phyloP scores from a whole-genome alignment of 2,797 vertebrate genomes.

The Sorex maritimensis region DNA sequence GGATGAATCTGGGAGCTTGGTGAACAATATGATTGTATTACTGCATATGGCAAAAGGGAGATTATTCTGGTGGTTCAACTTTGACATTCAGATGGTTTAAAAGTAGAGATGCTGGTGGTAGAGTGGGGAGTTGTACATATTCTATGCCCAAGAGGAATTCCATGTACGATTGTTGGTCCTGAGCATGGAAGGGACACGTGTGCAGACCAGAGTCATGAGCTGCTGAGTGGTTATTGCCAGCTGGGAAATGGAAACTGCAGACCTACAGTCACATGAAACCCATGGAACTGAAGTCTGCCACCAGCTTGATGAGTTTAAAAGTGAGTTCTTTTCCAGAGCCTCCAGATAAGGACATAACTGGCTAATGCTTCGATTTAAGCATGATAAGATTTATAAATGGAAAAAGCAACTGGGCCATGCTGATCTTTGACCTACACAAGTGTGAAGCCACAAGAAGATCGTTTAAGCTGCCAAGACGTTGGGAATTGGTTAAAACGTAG shows the following conservation, averaged over 20 bases:
- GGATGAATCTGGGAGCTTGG: neutral
- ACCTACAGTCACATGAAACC: neutral
- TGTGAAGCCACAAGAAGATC: constrained; percentile 1
- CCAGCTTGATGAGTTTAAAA: neutral
- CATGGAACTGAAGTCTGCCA: constrained; percentile 37
- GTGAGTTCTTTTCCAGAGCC: neutral
- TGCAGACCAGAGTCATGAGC: neutral
- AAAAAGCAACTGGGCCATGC: neutral
- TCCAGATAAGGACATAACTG: constrained; percentile 2
- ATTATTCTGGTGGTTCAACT: neutral
- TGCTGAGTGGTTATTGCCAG: neutral
- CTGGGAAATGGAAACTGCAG: constrained; percentile 30
- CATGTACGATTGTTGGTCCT: neutral
- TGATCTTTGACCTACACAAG: constrained; percentile 19
- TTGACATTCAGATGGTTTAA: neutral
- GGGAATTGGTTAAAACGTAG: constrained; percentile 24
- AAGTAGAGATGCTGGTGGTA: neutral
- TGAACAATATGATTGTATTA: neutral
- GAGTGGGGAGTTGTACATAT: neutral
- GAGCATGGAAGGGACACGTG: neutral
- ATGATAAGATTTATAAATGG: neutral
- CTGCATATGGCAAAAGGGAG: constrained; percentile 21
- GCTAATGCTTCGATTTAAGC: constrained; percentile 46
- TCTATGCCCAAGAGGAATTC: neutral
- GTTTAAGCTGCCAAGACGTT: constrained; percentile 24